Evolutionary conservation across 92 coral and sea anemone genomes (phyloP).

Genomic region (Chrysogorgia sp.): DNA sequence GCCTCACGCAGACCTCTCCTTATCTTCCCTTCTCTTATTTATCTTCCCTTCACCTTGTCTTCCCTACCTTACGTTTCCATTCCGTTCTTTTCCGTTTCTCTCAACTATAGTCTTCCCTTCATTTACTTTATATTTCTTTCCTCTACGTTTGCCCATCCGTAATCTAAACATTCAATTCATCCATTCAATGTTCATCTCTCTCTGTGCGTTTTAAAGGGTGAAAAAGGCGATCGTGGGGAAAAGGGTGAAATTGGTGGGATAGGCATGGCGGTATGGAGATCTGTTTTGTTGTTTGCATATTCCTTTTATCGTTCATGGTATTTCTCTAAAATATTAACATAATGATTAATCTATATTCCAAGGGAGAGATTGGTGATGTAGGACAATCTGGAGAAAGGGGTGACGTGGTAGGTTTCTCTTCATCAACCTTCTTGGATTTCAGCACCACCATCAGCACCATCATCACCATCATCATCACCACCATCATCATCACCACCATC

Average conservation of each 20-base stretch:
- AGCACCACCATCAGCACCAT: too few relatives aligned
- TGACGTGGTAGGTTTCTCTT: conserved; percentile 26
- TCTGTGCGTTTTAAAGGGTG: background rate
- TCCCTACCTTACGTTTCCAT: background rate
- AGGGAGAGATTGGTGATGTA: conserved; percentile 5
- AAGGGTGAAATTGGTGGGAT: conserved; percentile 7
- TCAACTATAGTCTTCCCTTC: background rate
- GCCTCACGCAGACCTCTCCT: background rate
- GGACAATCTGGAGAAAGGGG: conserved; percentile 18
- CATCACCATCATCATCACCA: too few relatives aligned
- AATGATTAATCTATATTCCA: background rate
- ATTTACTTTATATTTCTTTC: background rate
- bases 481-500: too few relatives aligned
- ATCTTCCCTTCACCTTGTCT: background rate
- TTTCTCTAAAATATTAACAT: background rate
- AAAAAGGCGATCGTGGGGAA: conserved; percentile 25
- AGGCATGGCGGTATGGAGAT: conserved; percentile 21
- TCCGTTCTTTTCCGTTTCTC: background rate
- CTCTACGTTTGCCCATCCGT: background rate
- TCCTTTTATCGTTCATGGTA: background rate
- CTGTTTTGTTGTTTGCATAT: background rate
- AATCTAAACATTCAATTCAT: background rate
- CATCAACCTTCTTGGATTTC: too few relatives aligned
- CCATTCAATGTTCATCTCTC: background rate
- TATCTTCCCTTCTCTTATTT: background rate